Evolutionary conservation across 2,888 invertebrate species (phyloP), one percentile per base, ranked within the genome.

Genomic region (Parnassius glacialis): DNA sequence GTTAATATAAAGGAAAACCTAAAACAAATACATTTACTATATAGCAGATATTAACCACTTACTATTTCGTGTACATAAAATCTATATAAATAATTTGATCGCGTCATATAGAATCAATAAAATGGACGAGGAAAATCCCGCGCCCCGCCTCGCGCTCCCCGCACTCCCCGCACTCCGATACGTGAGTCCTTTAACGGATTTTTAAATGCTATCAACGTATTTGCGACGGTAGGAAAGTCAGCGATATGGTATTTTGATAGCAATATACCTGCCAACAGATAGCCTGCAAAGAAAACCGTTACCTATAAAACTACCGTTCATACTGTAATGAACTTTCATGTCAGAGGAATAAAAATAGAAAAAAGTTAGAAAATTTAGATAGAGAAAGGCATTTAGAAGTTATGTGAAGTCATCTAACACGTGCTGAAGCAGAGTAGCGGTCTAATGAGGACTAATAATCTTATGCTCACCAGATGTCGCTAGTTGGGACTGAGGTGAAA

Each of bases 131-230:
- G 62, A 62, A 62, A 53, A 62, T 62, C n/a, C 47, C 57, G 20
- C 16, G 10, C 11, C 57, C 25, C 41, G 1, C n/a, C 20, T 20
- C 2, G 20, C 20, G 20, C 25, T 10, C 41, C 10, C 60, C 44
- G 3, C 42, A 1, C 12, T 13, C 57, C 43, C 61, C 52, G 45
- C 45, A 10, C 41, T 25, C 52, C 25, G 57, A 43, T 62, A 62
- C 62, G 62, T 62, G 62, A 57, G 62, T 62, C 57, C 62, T 57
- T 62, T 58, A 62, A 62, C 11, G 48, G 42, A 62, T 57, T 62
- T 62, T 62, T 62, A 62, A 62, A 62, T 62, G 62, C 62, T 62
- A 53, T 58, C 54, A 58, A 54, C 62, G 62, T 62, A 57, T 54
- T 54, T 43, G 48, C 52, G 43, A 58, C 57, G 57, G 56, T 62